These are phyloP conservation scores for Chironomus striatipennis DNA, from an alignment of 1,140 invertebrate species.

Conservation along the genomic window DNA sequence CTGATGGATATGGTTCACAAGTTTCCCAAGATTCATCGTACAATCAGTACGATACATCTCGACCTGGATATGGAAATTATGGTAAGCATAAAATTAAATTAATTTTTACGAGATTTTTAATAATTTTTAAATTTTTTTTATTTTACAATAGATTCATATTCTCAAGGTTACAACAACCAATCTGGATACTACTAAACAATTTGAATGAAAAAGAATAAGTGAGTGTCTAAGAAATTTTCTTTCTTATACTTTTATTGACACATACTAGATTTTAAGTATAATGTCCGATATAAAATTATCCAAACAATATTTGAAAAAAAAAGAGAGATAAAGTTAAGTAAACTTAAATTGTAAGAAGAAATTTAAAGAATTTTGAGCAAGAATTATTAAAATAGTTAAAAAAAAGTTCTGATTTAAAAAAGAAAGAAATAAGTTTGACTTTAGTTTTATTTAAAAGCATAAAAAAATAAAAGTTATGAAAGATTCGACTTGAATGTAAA, in stretches of 20 bases:
- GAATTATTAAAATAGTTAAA: no score
- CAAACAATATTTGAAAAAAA: no score
- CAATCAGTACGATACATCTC: background rate
- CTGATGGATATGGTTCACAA: background rate
- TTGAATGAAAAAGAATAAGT: background rate
- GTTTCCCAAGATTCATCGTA: constrained; percentile 4
- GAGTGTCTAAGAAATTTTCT: background rate
- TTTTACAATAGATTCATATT: background rate
- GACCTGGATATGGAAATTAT: constrained; percentile 8
- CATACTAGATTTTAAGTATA: background rate
- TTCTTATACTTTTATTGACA: background rate
- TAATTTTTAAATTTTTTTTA: background rate
- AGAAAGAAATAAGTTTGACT: no score
- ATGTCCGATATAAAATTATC: no score
- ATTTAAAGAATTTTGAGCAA: no score
- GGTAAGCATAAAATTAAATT: background rate
- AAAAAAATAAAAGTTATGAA: no score
- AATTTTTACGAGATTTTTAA: no score
- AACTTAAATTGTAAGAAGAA: no score
- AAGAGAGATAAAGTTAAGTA: no score
- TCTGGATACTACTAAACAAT: constrained; percentile 14
- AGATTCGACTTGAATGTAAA: no score
- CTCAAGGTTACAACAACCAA: background rate
- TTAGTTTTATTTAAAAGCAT: no score
- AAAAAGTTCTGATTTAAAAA: no score